Evolutionary conservation across 2,113 vertebrate species (phyloP).

Genomic region (Sphaerodactylus townsendi): DNA sequence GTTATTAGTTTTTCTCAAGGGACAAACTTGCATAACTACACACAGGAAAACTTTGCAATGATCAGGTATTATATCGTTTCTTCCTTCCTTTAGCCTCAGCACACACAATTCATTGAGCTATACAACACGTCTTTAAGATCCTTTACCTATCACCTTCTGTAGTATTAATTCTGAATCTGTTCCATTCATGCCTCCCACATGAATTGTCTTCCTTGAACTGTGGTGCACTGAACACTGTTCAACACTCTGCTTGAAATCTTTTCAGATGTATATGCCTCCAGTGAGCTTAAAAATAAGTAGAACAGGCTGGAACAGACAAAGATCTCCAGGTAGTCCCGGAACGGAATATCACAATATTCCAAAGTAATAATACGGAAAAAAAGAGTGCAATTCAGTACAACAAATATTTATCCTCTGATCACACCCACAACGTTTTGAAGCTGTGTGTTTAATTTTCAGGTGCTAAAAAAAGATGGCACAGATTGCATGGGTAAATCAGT

Average conservation of each 20-base stretch:
- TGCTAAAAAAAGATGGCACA: neutral
- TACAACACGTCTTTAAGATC: neutral
- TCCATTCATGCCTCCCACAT: neutral
- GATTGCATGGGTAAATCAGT: neutral
- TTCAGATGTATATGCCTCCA: neutral
- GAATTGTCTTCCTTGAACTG: neutral
- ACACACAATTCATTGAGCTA: neutral
- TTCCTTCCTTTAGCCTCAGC: neutral
- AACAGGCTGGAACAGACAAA: neutral
- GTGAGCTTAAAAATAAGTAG: neutral
- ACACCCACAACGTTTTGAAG: neutral
- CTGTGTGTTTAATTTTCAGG: neutral
- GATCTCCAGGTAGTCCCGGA: neutral
- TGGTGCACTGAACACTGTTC: neutral
- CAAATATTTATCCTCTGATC: neutral
- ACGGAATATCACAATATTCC: neutral
- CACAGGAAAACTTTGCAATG: neutral
- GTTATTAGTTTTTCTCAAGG: neutral
- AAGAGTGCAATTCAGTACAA: neutral
- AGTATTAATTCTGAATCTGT: slow-evolving; percentile 3
- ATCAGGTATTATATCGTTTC: neutral
- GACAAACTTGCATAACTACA: neutral
- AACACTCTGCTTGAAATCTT: neutral
- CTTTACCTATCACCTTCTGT: neutral
- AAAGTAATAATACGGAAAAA: too few species aligned